Percentiles rank a stretch among this genome's conserved stretches.
These are phyloP conservation scores for Rotaria socialis DNA, from an alignment of 2,888 invertebrate genomes.

Conservation along the genomic window DNA sequence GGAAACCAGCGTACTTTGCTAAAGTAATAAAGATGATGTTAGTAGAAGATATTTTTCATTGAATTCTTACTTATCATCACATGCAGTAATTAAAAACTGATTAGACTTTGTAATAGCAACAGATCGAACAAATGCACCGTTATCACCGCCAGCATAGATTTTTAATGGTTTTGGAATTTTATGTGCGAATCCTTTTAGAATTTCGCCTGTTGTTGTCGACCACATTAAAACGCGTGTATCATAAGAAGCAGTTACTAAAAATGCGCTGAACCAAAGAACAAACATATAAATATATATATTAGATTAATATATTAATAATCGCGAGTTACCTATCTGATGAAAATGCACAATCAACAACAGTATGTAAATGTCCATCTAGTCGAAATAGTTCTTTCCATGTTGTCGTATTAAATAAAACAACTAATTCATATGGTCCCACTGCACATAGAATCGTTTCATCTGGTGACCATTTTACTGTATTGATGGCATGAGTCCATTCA, in stretches of 20 bases:
- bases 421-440: not conserved
- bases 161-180: not conserved
- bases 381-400: not conserved
- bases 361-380: slow-evolving; percentile 13
- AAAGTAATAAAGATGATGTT: not conserved
- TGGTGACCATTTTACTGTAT: slow-evolving; percentile 32
- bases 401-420: not conserved
- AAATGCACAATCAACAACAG: not conserved
- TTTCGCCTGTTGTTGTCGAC: not conserved
- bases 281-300: not conserved
- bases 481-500: slow-evolving; percentile 7
- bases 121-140: slow-evolving; percentile 30
- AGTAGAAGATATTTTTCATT: not conserved
- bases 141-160: slow-evolving; percentile 35
- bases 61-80: slow-evolving; percentile 25
- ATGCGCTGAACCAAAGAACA: not conserved
- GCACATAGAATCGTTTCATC: slow-evolving; percentile 27
- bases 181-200: not conserved
- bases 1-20: slow-evolving; percentile 34
- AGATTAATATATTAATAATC: too few species aligned
- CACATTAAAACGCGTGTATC: not conserved
- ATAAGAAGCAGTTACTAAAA: slow-evolving; percentile 16
- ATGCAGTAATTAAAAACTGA: not conserved
- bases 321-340: not conserved
- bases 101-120: not conserved